Evolutionary conservation across 2,797 vertebrate genomes (phyloP), one percentile per base, ranked within the genome.

Genomic region (Tachyglossus aculeatus): DNA sequence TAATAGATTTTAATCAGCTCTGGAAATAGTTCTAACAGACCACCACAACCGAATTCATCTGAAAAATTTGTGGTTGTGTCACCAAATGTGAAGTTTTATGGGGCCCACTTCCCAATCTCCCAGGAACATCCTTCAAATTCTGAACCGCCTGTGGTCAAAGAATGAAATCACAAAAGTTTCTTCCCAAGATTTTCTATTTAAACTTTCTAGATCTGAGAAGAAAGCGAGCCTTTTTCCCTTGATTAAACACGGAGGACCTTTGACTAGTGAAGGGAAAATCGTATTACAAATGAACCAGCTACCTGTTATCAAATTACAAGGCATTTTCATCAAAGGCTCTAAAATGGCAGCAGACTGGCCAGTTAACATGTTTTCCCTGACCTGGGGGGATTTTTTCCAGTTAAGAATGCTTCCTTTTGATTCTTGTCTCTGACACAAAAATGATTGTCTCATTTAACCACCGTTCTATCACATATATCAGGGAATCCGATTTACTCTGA

Each of bases 401-500:
- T 88, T 87, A 91, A 93, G 88, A 91, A 92, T 85, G 88, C 57
- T 82, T 83, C 78, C 74, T 91, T 93, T 92, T 90, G 81, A 91
- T 88, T 89, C 86, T 89, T 89, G 83, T 88, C 86, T 87, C 77
- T 79, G 82, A 86, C 87, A 88, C 88, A 88, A 89, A 91, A 92
- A 86, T 87, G 69, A 90, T 89, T 89, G 87, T 91, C 82, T 81
- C 82, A 88, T 92, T 91, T 90, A 88, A 82, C 67, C 80, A 74
- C 75, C 53, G 78, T 74, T 85, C 84, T 87, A 85, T 86, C 86
- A 89, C 86, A 86, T 88, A 88, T 67, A 89, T 91, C 85, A 89
- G 83, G 87, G 86, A 92, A 92, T 91, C 86, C 86, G 91, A 91
- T 93, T 93, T 93, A 92, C 87, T 91, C 89, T 88, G 87, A 91